Percentiles rank a stretch among this genome's conserved stretches.
Conservation (phyloP, 2,888 invertebrate species). For the Lasioglossum vierecki region DNA sequence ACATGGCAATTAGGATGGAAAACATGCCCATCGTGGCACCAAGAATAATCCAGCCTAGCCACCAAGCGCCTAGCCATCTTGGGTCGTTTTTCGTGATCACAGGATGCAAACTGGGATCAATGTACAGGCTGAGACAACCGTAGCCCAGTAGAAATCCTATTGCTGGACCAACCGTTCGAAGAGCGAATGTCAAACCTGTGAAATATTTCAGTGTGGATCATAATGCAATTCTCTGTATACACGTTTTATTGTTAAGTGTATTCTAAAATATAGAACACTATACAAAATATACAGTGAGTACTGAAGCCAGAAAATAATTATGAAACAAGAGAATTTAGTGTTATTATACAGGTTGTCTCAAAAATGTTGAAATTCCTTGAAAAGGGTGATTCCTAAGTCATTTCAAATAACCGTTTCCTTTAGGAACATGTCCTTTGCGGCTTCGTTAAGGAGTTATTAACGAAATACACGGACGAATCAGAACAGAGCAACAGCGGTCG, state of each 20-base stretch:
- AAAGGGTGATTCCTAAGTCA: too few relatives aligned
- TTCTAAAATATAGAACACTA: not conserved
- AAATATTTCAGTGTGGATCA: not conserved
- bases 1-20: constrained; percentile 87
- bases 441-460: too few relatives aligned
- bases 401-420: too few relatives aligned
- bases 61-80: constrained; percentile 91
- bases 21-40: constrained; percentile 86
- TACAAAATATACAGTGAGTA: not conserved
- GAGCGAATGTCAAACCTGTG: constrained; percentile 84
- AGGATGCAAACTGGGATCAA: constrained; percentile 87
- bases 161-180: constrained; percentile 86
- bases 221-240: not conserved
- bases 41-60: constrained; percentile 88
- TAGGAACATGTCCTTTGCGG: too few relatives aligned
- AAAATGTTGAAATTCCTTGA: too few relatives aligned
- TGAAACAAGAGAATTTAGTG: not conserved
- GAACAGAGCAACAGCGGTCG: too few relatives aligned
- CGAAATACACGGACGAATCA: too few relatives aligned
- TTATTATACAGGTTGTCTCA: not conserved
- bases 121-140: constrained; percentile 85
- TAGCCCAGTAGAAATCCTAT: constrained; percentile 87
- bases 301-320: not conserved
- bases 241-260: not conserved
- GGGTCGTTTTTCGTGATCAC: constrained; percentile 87